Evolutionary conservation across 2,113 vertebrate species (phyloP).

Genomic region (Mustela nigripes): DNA sequence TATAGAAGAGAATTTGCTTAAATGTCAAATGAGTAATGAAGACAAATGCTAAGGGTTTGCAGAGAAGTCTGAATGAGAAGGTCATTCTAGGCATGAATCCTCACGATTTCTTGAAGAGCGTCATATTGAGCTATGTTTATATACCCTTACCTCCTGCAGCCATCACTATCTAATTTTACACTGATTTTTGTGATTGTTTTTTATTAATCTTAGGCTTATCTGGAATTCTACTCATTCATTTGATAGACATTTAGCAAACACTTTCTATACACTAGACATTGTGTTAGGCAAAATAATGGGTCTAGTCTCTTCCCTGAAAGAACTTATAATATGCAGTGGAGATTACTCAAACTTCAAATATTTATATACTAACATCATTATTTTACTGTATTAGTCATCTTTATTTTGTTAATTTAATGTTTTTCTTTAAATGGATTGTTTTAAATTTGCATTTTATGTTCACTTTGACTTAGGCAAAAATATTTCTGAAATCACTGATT

Average conservation of each 20-base stretch:
- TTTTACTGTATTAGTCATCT: not conserved
- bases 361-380: not conserved
- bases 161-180: not conserved
- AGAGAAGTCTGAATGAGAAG: not conserved
- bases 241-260: slow-evolving; percentile 28
- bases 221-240: not conserved
- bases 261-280: not conserved
- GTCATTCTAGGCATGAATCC: not conserved
- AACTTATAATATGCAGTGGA: not conserved
- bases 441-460: not conserved
- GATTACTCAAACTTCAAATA: not conserved
- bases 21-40: slow-evolving; percentile 44
- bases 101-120: not conserved
- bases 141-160: not conserved
- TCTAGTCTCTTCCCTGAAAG: not conserved
- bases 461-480: not conserved
- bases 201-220: not conserved
- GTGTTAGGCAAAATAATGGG: not conserved
- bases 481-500: not conserved
- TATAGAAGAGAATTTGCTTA: slow-evolving; percentile 12
- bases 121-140: not conserved
- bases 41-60: not conserved
- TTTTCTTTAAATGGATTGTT: not conserved
- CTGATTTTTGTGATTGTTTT: not conserved
- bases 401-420: not conserved